Evolutionary conservation across 2,797 vertebrate genomes (phyloP).

Genomic region (Sparidentex hasta): DNA sequence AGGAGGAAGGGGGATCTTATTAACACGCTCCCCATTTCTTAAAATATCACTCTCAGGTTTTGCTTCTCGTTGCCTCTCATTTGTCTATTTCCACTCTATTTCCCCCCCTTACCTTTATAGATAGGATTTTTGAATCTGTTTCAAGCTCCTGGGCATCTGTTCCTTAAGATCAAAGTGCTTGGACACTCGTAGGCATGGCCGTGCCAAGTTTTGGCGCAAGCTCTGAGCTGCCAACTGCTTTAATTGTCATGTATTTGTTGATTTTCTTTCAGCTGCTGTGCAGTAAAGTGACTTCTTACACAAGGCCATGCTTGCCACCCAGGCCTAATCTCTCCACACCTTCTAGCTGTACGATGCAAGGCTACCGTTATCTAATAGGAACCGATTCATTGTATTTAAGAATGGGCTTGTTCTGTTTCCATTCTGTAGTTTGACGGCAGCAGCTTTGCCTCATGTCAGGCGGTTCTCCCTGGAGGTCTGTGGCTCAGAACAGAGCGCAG

Average conservation of each 20-base stretch:
- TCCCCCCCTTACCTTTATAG: neutral
- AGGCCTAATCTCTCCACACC: constrained; percentile 15
- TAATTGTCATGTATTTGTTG: constrained; percentile 59
- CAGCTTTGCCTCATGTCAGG: constrained; percentile 48
- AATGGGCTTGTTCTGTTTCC: constrained; percentile 35
- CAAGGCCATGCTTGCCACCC: constrained; percentile 11
- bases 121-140: constrained; percentile 20
- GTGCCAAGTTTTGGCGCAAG: constrained; percentile 62
- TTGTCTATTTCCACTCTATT: constrained; percentile 29
- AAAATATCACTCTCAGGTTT: constrained; percentile 63
- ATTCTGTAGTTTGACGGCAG: constrained; percentile 49
- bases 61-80: constrained; percentile 37
- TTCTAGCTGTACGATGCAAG: constrained; percentile 20
- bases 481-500: constrained; percentile 36
- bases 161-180: constrained; percentile 31
- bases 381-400: constrained; percentile 44
- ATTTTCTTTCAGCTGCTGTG: constrained; percentile 39
- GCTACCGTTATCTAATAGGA: constrained; percentile 25
- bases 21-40: constrained; percentile 68
- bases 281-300: constrained; percentile 25
- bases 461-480: constrained; percentile 48
- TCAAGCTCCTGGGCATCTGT: constrained; percentile 33
- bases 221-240: constrained; percentile 60
- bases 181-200: constrained; percentile 53
- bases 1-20: constrained; percentile 56